phyloP scores from a whole-genome alignment of 2,888 invertebrate genomes.

The Aphrophora alni region DNA sequence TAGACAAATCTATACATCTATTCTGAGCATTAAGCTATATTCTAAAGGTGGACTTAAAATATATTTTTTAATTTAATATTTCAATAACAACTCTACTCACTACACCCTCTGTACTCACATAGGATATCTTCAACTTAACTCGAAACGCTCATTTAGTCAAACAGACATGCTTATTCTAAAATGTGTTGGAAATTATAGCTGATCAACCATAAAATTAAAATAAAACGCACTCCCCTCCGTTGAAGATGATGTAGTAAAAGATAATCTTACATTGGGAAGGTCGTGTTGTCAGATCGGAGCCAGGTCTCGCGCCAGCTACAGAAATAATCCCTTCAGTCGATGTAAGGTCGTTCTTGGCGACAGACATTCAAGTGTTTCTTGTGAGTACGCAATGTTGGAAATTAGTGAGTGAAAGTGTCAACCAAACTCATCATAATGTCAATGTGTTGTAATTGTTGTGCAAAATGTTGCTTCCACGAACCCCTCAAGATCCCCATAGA shows the following conservation, averaged over 20 bases:
- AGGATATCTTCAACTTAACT: too few species aligned
- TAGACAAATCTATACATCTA: too few species aligned
- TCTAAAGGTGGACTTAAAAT: too few species aligned
- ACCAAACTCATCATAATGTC: background rate
- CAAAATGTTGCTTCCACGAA: constrained; percentile 54
- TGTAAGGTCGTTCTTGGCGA: background rate
- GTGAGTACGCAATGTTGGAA: background rate
- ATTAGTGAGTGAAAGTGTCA: background rate
- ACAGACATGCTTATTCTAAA: too few species aligned
- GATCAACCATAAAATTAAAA: too few species aligned
- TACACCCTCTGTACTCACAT: too few species aligned
- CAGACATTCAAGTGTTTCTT: background rate
- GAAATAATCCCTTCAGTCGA: background rate
- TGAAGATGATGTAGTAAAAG: background rate
- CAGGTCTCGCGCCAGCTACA: background rate
- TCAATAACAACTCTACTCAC: too few species aligned
- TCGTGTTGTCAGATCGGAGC: background rate
- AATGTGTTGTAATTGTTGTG: background rate
- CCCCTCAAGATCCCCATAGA: constrained; percentile 80
- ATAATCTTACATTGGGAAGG: constrained; percentile 3
- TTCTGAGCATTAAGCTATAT: too few species aligned
- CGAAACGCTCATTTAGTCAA: too few species aligned
- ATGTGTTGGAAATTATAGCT: too few species aligned
- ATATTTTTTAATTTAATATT: too few species aligned
- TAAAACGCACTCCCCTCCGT: too few species aligned